Evolutionary conservation across 2,797 vertebrate species (phyloP).

Genomic region (Micropoecilia bifurca): DNA sequence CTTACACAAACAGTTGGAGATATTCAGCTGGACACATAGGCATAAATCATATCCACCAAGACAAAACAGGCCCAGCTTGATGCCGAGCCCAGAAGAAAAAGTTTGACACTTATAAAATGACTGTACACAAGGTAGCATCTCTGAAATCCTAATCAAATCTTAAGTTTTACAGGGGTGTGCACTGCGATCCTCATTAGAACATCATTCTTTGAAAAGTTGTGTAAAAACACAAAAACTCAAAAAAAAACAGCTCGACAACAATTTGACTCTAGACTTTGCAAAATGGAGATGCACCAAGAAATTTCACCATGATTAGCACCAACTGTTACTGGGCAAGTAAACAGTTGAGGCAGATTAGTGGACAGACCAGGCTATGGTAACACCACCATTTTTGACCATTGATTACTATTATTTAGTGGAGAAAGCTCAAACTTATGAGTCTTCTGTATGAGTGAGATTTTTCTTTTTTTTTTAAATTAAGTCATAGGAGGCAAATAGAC

Average conservation of each 20-base stretch:
- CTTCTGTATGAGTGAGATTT: not conserved
- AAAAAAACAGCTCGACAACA: not conserved
- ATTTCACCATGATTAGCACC: not conserved
- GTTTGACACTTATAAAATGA: constrained; percentile 71
- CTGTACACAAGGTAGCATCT: constrained; percentile 58
- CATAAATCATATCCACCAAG: constrained; percentile 74
- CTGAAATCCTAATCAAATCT: not conserved
- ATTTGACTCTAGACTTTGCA: not conserved
- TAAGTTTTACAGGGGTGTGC: not conserved
- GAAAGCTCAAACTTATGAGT: not conserved
- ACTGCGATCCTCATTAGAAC: not conserved
- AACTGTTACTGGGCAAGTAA: not conserved
- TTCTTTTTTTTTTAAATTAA: not conserved
- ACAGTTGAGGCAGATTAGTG: too few species aligned
- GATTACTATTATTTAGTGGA: not conserved
- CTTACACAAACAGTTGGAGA: constrained; percentile 75
- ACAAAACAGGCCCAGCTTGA: constrained; percentile 77
- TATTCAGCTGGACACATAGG: constrained; percentile 65
- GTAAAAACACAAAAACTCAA: not conserved
- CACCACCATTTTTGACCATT: not conserved
- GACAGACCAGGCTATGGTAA: not conserved
- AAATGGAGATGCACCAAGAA: not conserved
- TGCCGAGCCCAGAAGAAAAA: constrained; percentile 61
- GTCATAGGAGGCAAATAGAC: not conserved
- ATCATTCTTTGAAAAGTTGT: not conserved